Evolutionary conservation across 2,113 vertebrate species (phyloP), one percentile per base, ranked within the genome.

Genomic region (Vidua macroura): DNA sequence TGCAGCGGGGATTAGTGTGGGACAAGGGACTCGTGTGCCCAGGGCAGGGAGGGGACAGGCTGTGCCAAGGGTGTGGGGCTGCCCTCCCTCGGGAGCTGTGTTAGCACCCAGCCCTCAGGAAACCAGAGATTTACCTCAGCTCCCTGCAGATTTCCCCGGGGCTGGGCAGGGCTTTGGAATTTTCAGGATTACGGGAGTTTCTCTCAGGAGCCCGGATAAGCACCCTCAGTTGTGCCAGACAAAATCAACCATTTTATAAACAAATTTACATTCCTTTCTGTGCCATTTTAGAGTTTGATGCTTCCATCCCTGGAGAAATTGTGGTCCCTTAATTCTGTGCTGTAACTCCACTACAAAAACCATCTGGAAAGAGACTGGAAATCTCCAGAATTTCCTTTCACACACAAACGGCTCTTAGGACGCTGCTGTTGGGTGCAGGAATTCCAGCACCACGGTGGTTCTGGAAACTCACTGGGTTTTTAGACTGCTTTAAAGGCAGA

Each of bases 401-500:
- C 30, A 27, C 31, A 43, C 18, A 60, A 52, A 43, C 2, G 10
- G 5, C 59, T 70, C 74, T 20, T 13, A 3, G 1, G 43, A 13
- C 1, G 0, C 39, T 16, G 23, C 84, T 1, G 4, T 27, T 58
- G 43, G 56, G 33, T 0, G 3, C 59, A 51, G 64, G 30, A n/a
- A 48, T 55, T 44, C 41, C 39, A 31, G 17, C 25, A 2, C 27
- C 0, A 2, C 0, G 0, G 17, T 1, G 3, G 30, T 35, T 68
- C 83, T 46, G 30, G 66, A 24, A 35, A 28, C 28, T 31, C 0
- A 0, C 31, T 19, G 16, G 3, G 39, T 0, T 35, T 84, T 75
- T 2, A 7, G 31, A 66, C 20, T 46, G 46, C n/a, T 81, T 49
- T 43, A 60, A 43, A 58, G 70, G 56, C 15, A 35, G 37, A 22